phyloP scores from a whole-genome alignment of 2,888 invertebrate species.

The Nomada ruficornis region DNA sequence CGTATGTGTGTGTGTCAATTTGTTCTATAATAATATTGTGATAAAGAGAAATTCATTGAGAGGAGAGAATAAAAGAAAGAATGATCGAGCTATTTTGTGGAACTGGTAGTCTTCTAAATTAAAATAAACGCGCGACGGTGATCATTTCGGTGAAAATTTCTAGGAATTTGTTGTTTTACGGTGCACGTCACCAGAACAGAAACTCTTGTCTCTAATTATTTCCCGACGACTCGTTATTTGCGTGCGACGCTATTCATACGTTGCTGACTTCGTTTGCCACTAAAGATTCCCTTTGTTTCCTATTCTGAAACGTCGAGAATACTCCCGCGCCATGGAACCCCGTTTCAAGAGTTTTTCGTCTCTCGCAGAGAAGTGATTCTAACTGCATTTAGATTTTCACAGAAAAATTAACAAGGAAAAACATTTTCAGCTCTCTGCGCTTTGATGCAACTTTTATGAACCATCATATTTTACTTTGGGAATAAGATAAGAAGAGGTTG shows the following conservation, averaged over 20 bases:
- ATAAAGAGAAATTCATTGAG: too few relatives aligned
- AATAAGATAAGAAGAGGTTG: background rate
- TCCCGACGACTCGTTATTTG: background rate
- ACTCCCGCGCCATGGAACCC: slow-evolving; percentile 5
- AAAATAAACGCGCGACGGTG: too few relatives aligned
- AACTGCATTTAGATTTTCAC: slow-evolving; percentile 21
- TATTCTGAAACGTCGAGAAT: background rate
- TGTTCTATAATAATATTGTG: too few relatives aligned
- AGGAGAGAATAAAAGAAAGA: too few relatives aligned
- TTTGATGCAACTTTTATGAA: slow-evolving; percentile 52
- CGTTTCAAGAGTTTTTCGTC: slow-evolving; percentile 10
- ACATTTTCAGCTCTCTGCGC: slow-evolving; percentile 26
- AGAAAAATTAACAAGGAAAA: slow-evolving; percentile 24
- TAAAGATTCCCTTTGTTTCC: slow-evolving; percentile 23
- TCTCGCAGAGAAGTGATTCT: background rate
- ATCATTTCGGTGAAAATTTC: background rate
- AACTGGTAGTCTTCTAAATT: background rate
- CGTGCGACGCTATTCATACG: slow-evolving; percentile 8
- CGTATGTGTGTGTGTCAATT: too few relatives aligned
- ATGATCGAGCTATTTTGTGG: too few relatives aligned
- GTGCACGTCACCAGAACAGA: background rate
- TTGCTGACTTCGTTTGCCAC: slow-evolving; percentile 13
- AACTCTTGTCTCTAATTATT: slow-evolving; percentile 19
- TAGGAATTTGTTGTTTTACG: background rate
- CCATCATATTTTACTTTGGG: background rate